phyloP scores from a whole-genome alignment of 2,888 invertebrate genomes.

The Dryocosmus kuriphilus region DNA sequence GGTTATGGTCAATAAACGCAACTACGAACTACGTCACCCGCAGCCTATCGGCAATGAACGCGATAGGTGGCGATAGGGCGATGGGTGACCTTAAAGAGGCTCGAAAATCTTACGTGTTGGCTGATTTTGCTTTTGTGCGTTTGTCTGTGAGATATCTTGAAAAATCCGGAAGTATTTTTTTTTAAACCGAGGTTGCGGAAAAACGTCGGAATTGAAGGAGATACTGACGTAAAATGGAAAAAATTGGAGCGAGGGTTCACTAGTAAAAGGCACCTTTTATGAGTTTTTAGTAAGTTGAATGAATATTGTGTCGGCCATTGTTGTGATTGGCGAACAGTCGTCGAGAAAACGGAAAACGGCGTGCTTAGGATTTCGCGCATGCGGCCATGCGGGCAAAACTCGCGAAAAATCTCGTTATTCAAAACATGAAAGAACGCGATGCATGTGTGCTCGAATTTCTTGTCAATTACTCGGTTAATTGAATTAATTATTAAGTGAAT shows the following conservation, averaged over 20 bases:
- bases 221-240: slow-evolving; percentile 54
- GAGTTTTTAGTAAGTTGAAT: slow-evolving; percentile 66
- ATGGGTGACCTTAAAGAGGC: slow-evolving; percentile 70
- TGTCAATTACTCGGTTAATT: background rate
- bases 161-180: slow-evolving; percentile 49
- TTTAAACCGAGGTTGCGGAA: background rate
- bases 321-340: slow-evolving; percentile 69
- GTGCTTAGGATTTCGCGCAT: slow-evolving; percentile 70
- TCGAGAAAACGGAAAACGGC: slow-evolving; percentile 59
- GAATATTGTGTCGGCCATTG: slow-evolving; percentile 72
- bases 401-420: slow-evolving; percentile 65
- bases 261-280: slow-evolving; percentile 52
- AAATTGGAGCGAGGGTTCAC: slow-evolving; percentile 39
- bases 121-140: slow-evolving; percentile 70
- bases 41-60: slow-evolving; percentile 75
- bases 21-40: slow-evolving; percentile 72
- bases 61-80: no score
- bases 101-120: slow-evolving; percentile 74
- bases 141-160: slow-evolving; percentile 61
- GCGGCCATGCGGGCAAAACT: slow-evolving; percentile 69
- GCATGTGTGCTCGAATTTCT: background rate
- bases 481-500: background rate
- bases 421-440: slow-evolving; percentile 56
- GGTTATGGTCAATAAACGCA: slow-evolving; percentile 78
- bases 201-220: slow-evolving; percentile 39